phyloP scores from a whole-genome alignment of 2,888 invertebrate genomes.

The Allophyes oxyacanthae region DNA sequence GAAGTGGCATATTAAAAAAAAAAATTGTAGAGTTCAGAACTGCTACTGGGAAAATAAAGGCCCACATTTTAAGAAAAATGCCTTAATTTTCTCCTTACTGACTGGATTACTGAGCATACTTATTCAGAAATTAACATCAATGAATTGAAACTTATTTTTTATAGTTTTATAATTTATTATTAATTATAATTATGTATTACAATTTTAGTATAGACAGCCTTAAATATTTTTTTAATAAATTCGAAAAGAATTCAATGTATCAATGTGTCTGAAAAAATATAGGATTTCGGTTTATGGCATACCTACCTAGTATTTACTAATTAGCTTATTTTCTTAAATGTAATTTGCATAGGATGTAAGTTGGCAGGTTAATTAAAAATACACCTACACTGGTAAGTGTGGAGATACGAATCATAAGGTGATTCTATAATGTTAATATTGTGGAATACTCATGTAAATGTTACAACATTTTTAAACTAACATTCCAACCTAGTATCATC shows the following conservation, averaged over 20 bases:
- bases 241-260: conserved; percentile 17
- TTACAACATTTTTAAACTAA: conserved; percentile 36
- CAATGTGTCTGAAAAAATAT: conserved; percentile 16
- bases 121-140: too few relatives aligned
- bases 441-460: conserved; percentile 8
- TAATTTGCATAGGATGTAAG: conserved; percentile 17
- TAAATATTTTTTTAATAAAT: too few relatives aligned
- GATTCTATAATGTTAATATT: conserved; percentile 8
- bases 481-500: conserved; percentile 47
- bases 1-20: too few relatives aligned
- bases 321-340: conserved; percentile 19
- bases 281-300: conserved; percentile 8
- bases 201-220: too few relatives aligned
- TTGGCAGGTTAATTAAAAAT: conserved; percentile 31
- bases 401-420: conserved; percentile 9
- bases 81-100: too few relatives aligned
- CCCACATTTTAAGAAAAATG: too few relatives aligned
- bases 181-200: too few relatives aligned
- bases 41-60: too few relatives aligned
- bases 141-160: too few relatives aligned
- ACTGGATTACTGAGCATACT: too few relatives aligned
- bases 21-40: too few relatives aligned
- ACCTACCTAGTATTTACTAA: conserved; percentile 7
- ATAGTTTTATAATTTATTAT: too few relatives aligned
- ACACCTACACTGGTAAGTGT: conserved; percentile 11